Base-by-base conservation (phyloP, 2,888 invertebrate species). In the Volucella bombylans region DNA sequence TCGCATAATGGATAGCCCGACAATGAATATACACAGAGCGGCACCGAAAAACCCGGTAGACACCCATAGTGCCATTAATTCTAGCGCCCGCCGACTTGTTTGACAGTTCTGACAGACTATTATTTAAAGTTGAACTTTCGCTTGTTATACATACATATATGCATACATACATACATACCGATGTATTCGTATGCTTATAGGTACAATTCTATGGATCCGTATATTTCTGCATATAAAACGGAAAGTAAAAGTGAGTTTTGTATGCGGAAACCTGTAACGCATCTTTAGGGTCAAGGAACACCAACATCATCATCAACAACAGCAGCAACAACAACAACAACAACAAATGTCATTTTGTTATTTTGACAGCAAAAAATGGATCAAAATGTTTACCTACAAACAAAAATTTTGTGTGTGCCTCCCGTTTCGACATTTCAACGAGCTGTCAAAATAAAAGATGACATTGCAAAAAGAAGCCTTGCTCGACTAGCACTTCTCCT, bases 81-180 rank as follows among this genome's bases (percentile, higher is more conserved):
- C 90, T 91, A 91, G 89, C 90, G 89, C 88, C 90, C 88, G 91
- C 90, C 91, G 91, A 91, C 91, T 91, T 91, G 90, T 91, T 91
- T 91, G 91, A 91, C 91, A 91, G 91, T 91, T 91, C 91, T 91
- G 91, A 91, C 91, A 91, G 91, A 91, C 91, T 90, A 91, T 91
- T 91, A 91, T 91, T 91, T 91, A 91, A 91, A 91, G 91, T 90
- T 91, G 91, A 90, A 90, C 90, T 90, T 85, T 85, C 85, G 81
- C 81, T 85, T 76, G 85, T 69, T 61, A 23, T 69, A 67, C 54
- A 59, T 52, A 49, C 43, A 38, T 31, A 59, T 39, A 65, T n/a
- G 49, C 71, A 47, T 39, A 57, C 55, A 64, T 52, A 39, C 10
- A 50, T 50, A 47, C 57, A 72, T n/a, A n/a, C n/a, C n/a, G 6